Percentiles rank a stretch among this genome's conserved stretches.
phyloP scores from a whole-genome alignment of 2,888 invertebrate species.

The Scelioninae gen. 2 region DNA sequence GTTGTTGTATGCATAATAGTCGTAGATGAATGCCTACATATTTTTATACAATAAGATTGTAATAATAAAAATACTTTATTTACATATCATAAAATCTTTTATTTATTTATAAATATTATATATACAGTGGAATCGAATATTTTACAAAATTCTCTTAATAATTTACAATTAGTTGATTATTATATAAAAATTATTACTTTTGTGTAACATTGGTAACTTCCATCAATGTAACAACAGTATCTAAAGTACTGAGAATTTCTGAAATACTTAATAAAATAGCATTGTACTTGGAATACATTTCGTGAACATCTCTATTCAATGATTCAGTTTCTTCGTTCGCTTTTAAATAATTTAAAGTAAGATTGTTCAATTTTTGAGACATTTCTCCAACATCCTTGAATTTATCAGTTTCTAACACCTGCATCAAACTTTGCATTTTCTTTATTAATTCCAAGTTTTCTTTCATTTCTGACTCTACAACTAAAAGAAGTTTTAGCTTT shows the following conservation, averaged over 20 bases:
- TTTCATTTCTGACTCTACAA: constrained; percentile 75
- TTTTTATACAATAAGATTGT: constrained; percentile 70
- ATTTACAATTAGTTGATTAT: background rate
- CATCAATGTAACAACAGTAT: constrained; percentile 74
- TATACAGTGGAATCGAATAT: background rate
- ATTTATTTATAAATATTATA: constrained; percentile 56
- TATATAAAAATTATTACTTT: constrained; percentile 54
- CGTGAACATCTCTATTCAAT: constrained; percentile 73
- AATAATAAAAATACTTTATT: constrained; percentile 66
- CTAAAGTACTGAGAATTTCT: constrained; percentile 75
- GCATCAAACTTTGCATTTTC: constrained; percentile 74
- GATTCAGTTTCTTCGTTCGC: constrained; percentile 73
- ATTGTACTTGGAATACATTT: constrained; percentile 76
- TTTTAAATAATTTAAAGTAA: constrained; percentile 74
- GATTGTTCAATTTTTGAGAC: constrained; percentile 73
- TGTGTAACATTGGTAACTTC: constrained; percentile 74
- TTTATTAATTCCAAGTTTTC: constrained; percentile 72
- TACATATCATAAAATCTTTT: constrained; percentile 56
- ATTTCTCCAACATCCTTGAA: constrained; percentile 75
- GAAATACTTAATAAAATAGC: constrained; percentile 76
- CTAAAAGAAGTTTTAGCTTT: constrained; percentile 75
- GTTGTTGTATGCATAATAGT: constrained; percentile 68
- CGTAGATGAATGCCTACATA: constrained; percentile 70
- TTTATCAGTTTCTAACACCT: constrained; percentile 74
- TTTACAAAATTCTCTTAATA: constrained; percentile 4